Conservation (phyloP, 1,140 invertebrate genomes). For the Sitophilus oryzae region DNA sequence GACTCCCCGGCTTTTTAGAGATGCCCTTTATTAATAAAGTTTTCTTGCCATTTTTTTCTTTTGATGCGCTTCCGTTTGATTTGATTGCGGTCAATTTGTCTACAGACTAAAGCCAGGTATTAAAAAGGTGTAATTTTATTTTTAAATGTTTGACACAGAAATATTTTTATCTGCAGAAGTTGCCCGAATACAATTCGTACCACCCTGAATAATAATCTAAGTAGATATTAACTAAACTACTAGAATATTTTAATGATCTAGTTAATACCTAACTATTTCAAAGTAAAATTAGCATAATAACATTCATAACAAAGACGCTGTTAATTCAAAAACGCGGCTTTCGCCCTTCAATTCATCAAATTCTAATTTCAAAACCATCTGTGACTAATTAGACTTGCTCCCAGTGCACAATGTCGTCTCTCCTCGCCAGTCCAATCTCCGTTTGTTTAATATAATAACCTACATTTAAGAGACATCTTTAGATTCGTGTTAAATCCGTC, state of each 20-base stretch:
- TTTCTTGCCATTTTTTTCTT: conserved; percentile 20
- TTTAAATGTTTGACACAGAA: background rate
- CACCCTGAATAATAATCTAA: too few species aligned
- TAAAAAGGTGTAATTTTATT: background rate
- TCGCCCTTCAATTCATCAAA: too few species aligned
- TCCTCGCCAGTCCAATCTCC: background rate
- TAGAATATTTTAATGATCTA: too few species aligned
- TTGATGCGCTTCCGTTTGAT: background rate
- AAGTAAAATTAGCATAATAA: too few species aligned
- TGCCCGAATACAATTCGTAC: too few species aligned
- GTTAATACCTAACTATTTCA: too few species aligned
- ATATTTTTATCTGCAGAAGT: too few species aligned
- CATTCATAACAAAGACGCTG: too few species aligned
- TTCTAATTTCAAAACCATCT: background rate
- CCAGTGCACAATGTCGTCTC: background rate
- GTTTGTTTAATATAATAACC: conserved; percentile 17
- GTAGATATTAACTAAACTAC: too few species aligned
- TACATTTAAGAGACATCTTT: conserved; percentile 10
- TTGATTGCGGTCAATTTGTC: conserved; percentile 5
- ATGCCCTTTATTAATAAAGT: conserved; percentile 26
- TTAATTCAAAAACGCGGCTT: too few species aligned
- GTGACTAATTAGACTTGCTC: background rate
- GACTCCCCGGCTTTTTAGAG: conserved; percentile 3
- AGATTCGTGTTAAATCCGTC: conserved; percentile 11
- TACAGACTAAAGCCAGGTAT: background rate